Percentiles rank a stretch among this genome's conserved stretches.
phyloP scores from a whole-genome alignment of 2,888 invertebrate genomes.

The Parnassius smintheus region DNA sequence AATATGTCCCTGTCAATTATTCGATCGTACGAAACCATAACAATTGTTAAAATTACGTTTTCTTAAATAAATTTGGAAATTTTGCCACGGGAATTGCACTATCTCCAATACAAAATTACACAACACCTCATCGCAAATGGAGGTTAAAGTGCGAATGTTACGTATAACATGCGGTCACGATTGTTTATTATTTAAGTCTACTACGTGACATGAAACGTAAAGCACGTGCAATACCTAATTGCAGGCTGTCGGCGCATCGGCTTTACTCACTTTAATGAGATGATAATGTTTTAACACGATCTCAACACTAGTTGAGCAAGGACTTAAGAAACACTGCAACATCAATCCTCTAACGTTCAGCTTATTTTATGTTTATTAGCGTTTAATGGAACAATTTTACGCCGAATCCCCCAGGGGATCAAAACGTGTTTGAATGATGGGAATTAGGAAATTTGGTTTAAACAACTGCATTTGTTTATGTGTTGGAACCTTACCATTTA shows the following conservation, averaged over 20 bases:
- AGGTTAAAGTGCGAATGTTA: conserved; percentile 59
- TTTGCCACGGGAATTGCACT: conserved; percentile 1
- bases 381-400: conserved; percentile 25
- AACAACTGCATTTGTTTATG: conserved; percentile 32
- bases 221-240: conserved; percentile 46
- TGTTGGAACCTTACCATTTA: conserved; percentile 33
- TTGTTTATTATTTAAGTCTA: conserved; percentile 44
- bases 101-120: conserved; percentile 38
- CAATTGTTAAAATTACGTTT: too few relatives aligned
- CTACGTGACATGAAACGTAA: conserved; percentile 39
- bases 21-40: too few relatives aligned
- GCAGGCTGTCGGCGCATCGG: conserved; percentile 43
- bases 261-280: conserved; percentile 35
- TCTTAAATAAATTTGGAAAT: too few relatives aligned
- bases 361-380: conserved; percentile 10
- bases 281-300: conserved; percentile 24
- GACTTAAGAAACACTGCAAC: conserved; percentile 22
- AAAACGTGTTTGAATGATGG: conserved; percentile 18
- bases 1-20: too few relatives aligned
- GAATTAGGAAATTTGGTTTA: conserved; percentile 33
- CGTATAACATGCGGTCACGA: conserved; percentile 45
- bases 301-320: conserved; percentile 32
- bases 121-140: conserved; percentile 45
- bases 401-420: conserved; percentile 21
- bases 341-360: conserved; percentile 5